Evolutionary conservation across 1,140 invertebrate genomes (phyloP).

Genomic region (Nephila pilipes): DNA sequence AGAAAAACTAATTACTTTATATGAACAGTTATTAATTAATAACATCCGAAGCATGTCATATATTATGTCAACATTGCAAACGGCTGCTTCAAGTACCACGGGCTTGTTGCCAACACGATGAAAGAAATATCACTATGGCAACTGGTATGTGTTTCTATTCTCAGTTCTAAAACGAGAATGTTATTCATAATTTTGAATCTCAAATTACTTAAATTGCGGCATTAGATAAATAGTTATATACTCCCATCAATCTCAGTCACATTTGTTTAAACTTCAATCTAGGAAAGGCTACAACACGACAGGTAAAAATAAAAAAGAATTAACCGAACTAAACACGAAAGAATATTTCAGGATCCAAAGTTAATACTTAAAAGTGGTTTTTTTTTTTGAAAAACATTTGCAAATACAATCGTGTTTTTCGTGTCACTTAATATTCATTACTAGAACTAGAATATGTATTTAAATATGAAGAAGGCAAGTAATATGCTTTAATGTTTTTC

Average conservation of each 20-base stretch:
- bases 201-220: constrained; percentile 72
- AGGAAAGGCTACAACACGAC: constrained; percentile 28
- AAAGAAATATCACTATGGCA: constrained; percentile 53
- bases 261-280: constrained; percentile 70
- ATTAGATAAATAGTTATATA: constrained; percentile 71
- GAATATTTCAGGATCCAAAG: neutral
- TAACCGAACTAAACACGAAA: constrained; percentile 13
- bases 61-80: neutral
- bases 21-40: neutral
- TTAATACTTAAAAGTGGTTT: too few species aligned
- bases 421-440: constrained; percentile 32
- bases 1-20: neutral
- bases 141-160: constrained; percentile 71
- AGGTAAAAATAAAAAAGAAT: neutral
- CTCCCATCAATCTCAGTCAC: constrained; percentile 64
- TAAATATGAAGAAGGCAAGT: constrained; percentile 6
- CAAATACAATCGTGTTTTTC: constrained; percentile 5
- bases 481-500: neutral
- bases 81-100: neutral
- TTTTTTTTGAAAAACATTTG: constrained; percentile 8
- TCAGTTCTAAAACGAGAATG: neutral
- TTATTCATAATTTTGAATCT: constrained; percentile 22
- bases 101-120: constrained; percentile 63
- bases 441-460: neutral
- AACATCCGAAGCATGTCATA: neutral